Percentiles rank a stretch among this genome's conserved stretches.
Conservation (phyloP, 35 echinoderm and acorn worm species). For the Stichopus chloronotus region DNA sequence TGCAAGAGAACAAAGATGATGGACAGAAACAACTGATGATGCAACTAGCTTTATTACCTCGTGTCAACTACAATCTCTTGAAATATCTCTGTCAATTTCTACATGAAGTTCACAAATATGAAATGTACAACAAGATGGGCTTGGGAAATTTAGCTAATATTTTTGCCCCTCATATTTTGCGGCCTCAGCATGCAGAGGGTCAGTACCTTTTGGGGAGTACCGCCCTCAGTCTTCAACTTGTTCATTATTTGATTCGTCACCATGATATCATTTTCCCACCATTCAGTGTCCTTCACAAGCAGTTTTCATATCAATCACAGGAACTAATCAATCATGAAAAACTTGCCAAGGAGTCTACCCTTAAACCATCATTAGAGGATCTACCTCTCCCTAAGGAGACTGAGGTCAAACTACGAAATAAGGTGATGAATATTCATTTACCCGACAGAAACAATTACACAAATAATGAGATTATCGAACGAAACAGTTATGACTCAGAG, state of each 20-base stretch:
- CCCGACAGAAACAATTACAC: slow-evolving; percentile 32
- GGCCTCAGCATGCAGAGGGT: slow-evolving; percentile 82
- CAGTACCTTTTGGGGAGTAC: slow-evolving; percentile 80
- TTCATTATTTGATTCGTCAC: slow-evolving; percentile 82
- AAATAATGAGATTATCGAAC: slow-evolving; percentile 33
- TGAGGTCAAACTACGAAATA: slow-evolving; percentile 16
- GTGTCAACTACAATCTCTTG: slow-evolving; percentile 93
- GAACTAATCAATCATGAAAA: slow-evolving; percentile 63
- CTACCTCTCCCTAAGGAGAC: slow-evolving; percentile 28
- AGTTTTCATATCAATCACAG: slow-evolving; percentile 38
- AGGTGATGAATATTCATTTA: slow-evolving; percentile 44
- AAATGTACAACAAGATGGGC: slow-evolving; percentile 88
- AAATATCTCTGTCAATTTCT: slow-evolving; percentile 92
- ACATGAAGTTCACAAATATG: slow-evolving; percentile 73
- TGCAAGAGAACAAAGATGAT: slow-evolving; percentile 72
- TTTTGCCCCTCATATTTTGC: slow-evolving; percentile 94
- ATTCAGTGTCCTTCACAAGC: slow-evolving; percentile 63
- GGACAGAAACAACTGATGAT: slow-evolving; percentile 82
- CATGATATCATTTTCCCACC: slow-evolving; percentile 82
- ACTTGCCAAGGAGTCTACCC: slow-evolving; percentile 61
- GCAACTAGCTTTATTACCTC: slow-evolving; percentile 85
- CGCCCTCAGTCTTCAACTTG: slow-evolving; percentile 83
- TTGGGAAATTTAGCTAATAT: slow-evolving; percentile 94
- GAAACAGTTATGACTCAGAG: not conserved
- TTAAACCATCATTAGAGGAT: slow-evolving; percentile 40